phyloP scores from a whole-genome alignment of 1,140 invertebrate genomes.

The Copidosoma floridanum region DNA sequence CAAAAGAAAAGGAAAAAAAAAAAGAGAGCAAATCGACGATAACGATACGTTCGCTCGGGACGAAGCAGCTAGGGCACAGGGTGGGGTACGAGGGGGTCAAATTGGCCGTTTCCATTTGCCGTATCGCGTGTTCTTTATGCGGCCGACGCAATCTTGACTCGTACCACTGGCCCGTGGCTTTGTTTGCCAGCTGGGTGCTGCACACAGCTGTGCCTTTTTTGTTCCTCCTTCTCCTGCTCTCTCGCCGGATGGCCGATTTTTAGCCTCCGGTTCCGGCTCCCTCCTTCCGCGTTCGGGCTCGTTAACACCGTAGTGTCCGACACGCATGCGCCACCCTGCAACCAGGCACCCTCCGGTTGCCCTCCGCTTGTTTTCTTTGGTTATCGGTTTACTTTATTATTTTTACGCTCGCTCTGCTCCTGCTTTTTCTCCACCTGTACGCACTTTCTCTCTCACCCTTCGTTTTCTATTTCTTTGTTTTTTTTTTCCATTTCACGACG shows the following conservation, averaged over 20 bases:
- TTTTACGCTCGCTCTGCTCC: not conserved
- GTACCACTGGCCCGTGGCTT: not conserved
- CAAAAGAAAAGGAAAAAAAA: too few relatives aligned
- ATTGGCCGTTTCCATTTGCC: too few relatives aligned
- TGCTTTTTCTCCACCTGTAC: not conserved
- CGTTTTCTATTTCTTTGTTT: too few relatives aligned
- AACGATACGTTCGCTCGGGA: too few relatives aligned
- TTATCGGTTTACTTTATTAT: conserved; percentile 27
- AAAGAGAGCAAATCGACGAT: too few relatives aligned
- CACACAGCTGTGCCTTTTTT: not conserved
- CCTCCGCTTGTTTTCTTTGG: conserved; percentile 21
- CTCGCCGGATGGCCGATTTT: not conserved
- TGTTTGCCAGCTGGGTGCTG: not conserved
- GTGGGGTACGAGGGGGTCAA: too few relatives aligned
- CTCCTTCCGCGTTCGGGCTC: not conserved
- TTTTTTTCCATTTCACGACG: too few relatives aligned
- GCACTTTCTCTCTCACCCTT: too few relatives aligned
- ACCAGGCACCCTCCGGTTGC: not conserved
- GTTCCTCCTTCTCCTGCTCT: not conserved
- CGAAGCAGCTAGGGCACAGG: too few relatives aligned
- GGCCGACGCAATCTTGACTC: conserved; percentile 2
- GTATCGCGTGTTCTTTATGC: not conserved
- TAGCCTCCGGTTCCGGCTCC: not conserved
- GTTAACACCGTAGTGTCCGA: not conserved
- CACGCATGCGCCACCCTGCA: not conserved